A percentile compares a stretch with the other conserved stretches of the same genome.
Conservation (phyloP, 2,888 invertebrate species). For the Agriopis aurantiaria region DNA sequence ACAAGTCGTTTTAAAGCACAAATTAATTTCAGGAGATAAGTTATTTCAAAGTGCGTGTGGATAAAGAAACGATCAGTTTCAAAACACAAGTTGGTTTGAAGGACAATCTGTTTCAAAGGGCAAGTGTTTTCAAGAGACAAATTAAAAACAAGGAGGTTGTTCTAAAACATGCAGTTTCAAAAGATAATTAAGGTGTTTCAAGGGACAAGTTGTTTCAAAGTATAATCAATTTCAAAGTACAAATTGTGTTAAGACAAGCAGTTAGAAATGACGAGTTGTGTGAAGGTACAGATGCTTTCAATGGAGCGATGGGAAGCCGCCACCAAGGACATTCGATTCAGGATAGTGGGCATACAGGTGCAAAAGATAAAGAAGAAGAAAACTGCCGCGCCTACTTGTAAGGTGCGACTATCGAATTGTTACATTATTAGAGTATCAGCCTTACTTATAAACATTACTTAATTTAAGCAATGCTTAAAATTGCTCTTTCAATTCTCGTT, state of each 20-base stretch:
- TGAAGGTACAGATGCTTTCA: not conserved
- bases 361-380: slow-evolving; percentile 51
- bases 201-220: not conserved
- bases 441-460: too few species aligned
- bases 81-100: too few species aligned
- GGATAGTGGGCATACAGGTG: slow-evolving; percentile 67
- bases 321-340: slow-evolving; percentile 54
- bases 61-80: not conserved
- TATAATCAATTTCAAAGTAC: not conserved
- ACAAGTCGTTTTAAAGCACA: not conserved
- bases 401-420: slow-evolving; percentile 50
- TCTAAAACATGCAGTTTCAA: not conserved
- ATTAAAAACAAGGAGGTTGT: not conserved
- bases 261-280: not conserved
- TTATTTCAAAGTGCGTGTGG: not conserved
- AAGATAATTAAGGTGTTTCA: not conserved
- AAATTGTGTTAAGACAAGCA: not conserved
- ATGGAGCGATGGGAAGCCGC: slow-evolving; percentile 53
- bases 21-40: not conserved
- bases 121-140: not conserved
- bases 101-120: not conserved
- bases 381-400: slow-evolving; percentile 59
- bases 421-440: not conserved
- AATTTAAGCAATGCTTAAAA: not conserved
- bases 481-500: too few species aligned